A percentile compares a stretch with the other conserved stretches of the same genome.
Conservation (phyloP, 2,888 invertebrate genomes). For the Limenitis arthemis region DNA sequence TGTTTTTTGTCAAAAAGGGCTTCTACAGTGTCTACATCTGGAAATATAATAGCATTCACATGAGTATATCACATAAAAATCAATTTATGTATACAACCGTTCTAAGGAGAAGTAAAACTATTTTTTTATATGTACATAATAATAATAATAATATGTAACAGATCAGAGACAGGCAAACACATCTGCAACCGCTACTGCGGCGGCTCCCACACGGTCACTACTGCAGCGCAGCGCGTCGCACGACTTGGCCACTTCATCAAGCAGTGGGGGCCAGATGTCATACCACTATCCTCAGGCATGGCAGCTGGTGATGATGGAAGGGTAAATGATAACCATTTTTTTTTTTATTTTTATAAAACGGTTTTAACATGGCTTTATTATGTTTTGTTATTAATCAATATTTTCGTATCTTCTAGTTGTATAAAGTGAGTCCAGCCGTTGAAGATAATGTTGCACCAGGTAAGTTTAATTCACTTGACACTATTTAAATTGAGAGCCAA, state of each 20-base stretch:
- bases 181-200: conserved; percentile 83
- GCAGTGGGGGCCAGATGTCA: conserved; percentile 76
- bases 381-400: neutral
- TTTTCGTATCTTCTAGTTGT: conserved; percentile 43
- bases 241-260: conserved; percentile 75
- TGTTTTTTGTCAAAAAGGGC: too few relatives aligned
- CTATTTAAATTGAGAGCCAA: neutral
- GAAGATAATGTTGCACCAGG: conserved; percentile 45
- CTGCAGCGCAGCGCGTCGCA: conserved; percentile 79
- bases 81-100: too few relatives aligned
- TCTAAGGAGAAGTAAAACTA: too few relatives aligned
- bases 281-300: conserved; percentile 59
- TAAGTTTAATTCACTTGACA: conserved; percentile 20
- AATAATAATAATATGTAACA: conserved; percentile 17
- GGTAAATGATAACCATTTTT: conserved; percentile 28
- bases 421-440: conserved; percentile 44
- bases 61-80: too few relatives aligned
- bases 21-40: too few relatives aligned
- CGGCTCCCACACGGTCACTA: conserved; percentile 82
- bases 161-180: conserved; percentile 56
- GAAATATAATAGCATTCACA: too few relatives aligned
- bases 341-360: neutral
- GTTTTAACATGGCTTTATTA: neutral
- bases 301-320: conserved; percentile 62
- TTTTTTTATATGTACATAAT: neutral